Evolutionary conservation across 2,113 vertebrate species (phyloP).

Genomic region (Thunnus maccoyii): DNA sequence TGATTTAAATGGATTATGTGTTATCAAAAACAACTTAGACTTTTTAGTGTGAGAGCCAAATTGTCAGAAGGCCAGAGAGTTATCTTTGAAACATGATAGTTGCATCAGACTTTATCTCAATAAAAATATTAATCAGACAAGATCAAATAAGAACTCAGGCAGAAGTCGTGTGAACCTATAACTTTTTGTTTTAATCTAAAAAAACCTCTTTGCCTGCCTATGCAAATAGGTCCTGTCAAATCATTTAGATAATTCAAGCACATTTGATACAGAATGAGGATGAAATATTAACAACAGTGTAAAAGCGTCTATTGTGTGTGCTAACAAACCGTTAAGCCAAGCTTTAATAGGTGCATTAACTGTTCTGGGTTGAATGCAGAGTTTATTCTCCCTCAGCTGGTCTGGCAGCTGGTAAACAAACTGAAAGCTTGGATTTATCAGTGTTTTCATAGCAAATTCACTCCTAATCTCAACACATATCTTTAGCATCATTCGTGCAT

Average conservation of each 20-base stretch:
- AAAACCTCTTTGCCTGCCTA: constrained; percentile 20
- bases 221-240: constrained; percentile 34
- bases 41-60: constrained; percentile 12
- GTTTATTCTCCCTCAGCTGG: constrained; percentile 52
- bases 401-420: constrained; percentile 42
- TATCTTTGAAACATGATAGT: constrained; percentile 12
- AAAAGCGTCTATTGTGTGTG: constrained; percentile 70
- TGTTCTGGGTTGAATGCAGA: constrained; percentile 59
- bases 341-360: constrained; percentile 71
- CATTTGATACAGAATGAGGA: constrained; percentile 45
- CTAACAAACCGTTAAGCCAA: constrained; percentile 61
- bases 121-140: background rate
- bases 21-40: background rate
- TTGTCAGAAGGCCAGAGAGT: constrained; percentile 28
- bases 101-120: background rate
- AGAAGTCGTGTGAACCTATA: background rate
- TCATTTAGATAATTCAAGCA: constrained; percentile 48
- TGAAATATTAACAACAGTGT: constrained; percentile 53
- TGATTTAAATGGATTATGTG: constrained; percentile 9
- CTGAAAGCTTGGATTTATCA: constrained; percentile 61
- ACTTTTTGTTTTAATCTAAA: constrained; percentile 28
- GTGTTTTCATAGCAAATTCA: constrained; percentile 71
- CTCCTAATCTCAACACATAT: constrained; percentile 60
- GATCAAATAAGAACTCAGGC: background rate
- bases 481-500: constrained; percentile 42